Evolutionary conservation across 2,113 vertebrate genomes (phyloP).

Genomic region (Apteryx mantelli): DNA sequence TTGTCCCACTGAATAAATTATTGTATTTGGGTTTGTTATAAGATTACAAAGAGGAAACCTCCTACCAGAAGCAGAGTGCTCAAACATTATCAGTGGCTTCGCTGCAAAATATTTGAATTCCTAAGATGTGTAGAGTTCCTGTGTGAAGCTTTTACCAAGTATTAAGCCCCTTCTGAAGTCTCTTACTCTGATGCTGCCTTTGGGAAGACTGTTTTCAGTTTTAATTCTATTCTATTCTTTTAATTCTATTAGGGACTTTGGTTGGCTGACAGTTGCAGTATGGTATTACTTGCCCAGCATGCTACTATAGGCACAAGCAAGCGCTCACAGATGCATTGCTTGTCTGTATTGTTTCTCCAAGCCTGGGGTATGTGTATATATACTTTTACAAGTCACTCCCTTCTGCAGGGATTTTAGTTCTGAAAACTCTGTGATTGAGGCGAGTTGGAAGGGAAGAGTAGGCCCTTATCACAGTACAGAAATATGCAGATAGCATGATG

Average conservation of each 20-base stretch:
- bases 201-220: background rate
- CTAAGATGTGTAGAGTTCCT: background rate
- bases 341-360: background rate
- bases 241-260: background rate
- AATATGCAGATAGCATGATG: background rate
- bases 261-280: background rate
- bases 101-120: conserved; percentile 43
- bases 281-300: background rate
- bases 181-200: background rate
- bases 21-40: background rate
- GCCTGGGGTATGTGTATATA: background rate
- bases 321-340: background rate
- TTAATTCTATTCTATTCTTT: background rate
- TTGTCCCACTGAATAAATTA: background rate
- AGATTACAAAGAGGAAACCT: conserved; percentile 5
- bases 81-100: background rate
- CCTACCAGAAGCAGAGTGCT: background rate
- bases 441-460: background rate
- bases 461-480: fast-evolving
- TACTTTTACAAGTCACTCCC: background rate
- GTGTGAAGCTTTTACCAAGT: conserved; percentile 18
- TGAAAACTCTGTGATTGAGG: background rate
- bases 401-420: background rate
- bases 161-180: background rate
- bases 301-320: background rate